phyloP scores from a whole-genome alignment of 2,797 vertebrate species.

The Smutsia temminckii region DNA sequence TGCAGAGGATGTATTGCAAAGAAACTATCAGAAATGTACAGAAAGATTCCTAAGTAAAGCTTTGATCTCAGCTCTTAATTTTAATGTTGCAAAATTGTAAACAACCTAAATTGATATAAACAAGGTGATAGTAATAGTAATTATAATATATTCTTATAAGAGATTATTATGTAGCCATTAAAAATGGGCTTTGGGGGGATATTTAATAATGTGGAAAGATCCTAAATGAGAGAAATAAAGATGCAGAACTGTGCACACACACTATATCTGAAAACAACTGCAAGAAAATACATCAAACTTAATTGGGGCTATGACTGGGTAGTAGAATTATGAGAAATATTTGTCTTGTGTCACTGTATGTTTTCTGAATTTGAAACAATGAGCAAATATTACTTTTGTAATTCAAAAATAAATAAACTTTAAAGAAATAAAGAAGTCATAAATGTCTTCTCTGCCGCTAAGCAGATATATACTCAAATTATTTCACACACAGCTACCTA shows the following conservation, averaged over 20 bases:
- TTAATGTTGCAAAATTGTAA: constrained; percentile 3
- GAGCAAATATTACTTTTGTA: constrained; percentile 17
- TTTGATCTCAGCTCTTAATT: constrained; percentile 18
- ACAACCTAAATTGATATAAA: not conserved
- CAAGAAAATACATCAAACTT: constrained; percentile 44
- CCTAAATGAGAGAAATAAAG: constrained; percentile 39
- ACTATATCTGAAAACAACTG: not conserved
- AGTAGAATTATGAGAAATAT: constrained; percentile 36
- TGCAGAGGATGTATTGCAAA: not conserved
- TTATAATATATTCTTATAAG: constrained; percentile 1
- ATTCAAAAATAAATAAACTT: constrained; percentile 35
- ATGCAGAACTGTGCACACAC: constrained; percentile 15
- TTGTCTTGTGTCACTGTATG: constrained; percentile 27
- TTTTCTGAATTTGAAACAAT: constrained; percentile 64
- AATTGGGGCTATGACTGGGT: not conserved
- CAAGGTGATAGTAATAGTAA: constrained; percentile 26
- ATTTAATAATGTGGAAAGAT: constrained; percentile 44
- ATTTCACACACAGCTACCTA: constrained; percentile 7
- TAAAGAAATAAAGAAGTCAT: not conserved
- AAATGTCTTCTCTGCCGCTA: constrained; percentile 24
- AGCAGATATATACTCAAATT: not conserved
- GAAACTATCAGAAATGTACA: not conserved
- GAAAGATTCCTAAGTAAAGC: not conserved
- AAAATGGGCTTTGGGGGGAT: not conserved
- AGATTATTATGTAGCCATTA: constrained; percentile 14